Percentiles rank a stretch among this genome's conserved stretches.
These are phyloP conservation scores for Hirtodrosophila confusa DNA, from an alignment of 2,888 invertebrate species.

Conservation along the genomic window DNA sequence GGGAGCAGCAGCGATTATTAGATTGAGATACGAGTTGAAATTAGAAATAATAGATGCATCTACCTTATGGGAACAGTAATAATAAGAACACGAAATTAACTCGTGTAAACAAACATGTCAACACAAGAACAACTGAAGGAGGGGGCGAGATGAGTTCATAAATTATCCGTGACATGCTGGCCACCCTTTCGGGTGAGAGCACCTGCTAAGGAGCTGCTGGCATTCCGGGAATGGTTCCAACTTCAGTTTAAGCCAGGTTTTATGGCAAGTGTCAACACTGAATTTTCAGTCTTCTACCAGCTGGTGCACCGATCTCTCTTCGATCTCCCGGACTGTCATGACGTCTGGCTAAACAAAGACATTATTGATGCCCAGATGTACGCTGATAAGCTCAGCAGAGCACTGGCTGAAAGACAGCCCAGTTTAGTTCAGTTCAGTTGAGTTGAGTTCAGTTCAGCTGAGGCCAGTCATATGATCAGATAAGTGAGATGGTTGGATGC, in stretches of 20 bases:
- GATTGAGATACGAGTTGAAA: constrained; percentile 36
- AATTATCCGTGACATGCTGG: constrained; percentile 55
- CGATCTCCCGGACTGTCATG: constrained; percentile 46
- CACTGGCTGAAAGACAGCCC: constrained; percentile 25
- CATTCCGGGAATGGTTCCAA: constrained; percentile 36
- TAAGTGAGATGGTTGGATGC: constrained; percentile 37
- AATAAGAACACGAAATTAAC: constrained; percentile 63
- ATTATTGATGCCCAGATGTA: constrained; percentile 78
- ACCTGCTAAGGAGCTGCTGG: constrained; percentile 38
- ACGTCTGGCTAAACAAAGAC: constrained; percentile 75
- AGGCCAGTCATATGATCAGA: constrained; percentile 30
- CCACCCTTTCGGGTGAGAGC: constrained; percentile 49
- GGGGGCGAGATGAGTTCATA: constrained; percentile 27
- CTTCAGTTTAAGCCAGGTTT: constrained; percentile 44
- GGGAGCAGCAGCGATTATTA: constrained; percentile 22
- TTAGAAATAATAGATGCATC: constrained; percentile 20
- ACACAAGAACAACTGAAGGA: constrained; percentile 20
- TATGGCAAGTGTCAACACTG: constrained; percentile 79
- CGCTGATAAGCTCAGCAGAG: constrained; percentile 51
- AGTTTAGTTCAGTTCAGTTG: constrained; percentile 37
- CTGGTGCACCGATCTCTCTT: constrained; percentile 25
- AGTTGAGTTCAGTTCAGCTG: not conserved
- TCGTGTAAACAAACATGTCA: constrained; percentile 77
- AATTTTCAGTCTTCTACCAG: constrained; percentile 38
- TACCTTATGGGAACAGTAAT: constrained; percentile 15